A percentile compares a stretch with the other conserved stretches of the same genome.
These are phyloP conservation scores for Acipenser transmontanus DNA, from an alignment of 2,797 vertebrate species.

Conservation along the genomic window DNA sequence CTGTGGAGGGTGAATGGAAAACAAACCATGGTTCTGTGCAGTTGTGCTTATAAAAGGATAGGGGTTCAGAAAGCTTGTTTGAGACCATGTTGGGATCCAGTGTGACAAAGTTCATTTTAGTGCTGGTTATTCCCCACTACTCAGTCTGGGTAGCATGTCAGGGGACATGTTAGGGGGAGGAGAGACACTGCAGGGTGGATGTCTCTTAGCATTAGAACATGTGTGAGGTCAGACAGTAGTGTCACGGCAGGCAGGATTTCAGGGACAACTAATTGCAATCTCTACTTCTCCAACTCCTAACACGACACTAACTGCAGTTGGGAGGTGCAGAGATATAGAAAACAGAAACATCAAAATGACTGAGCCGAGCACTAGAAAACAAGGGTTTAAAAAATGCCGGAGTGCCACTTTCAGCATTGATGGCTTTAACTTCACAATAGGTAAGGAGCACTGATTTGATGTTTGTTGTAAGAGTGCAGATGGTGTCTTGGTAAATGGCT, in stretches of 20 bases:
- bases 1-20: constrained; percentile 3
- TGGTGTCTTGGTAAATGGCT: no score
- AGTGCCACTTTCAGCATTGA: constrained; percentile 94
- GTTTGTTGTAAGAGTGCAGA: no score
- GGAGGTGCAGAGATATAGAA: constrained; percentile 8
- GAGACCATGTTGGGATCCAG: background rate
- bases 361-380: constrained; percentile 77
- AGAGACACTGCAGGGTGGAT: constrained; percentile 38
- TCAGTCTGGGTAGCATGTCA: constrained; percentile 16
- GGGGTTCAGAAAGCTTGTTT: background rate
- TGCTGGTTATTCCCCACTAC: background rate
- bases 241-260: constrained; percentile 31
- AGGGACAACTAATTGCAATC: constrained; percentile 24
- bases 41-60: background rate
- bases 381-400: constrained; percentile 86
- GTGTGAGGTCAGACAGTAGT: constrained; percentile 29
- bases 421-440: constrained; percentile 93
- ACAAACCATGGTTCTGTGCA: background rate
- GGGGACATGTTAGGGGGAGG: constrained; percentile 39
- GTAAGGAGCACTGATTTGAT: constrained; percentile 57
- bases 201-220: constrained; percentile 26
- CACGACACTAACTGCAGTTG: constrained; percentile 14
- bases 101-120: background rate
- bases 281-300: constrained; percentile 8
- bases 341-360: constrained; percentile 51